Evolutionary conservation across 1,140 invertebrate genomes (phyloP).

Genomic region (Pseudoatta argentina): DNA sequence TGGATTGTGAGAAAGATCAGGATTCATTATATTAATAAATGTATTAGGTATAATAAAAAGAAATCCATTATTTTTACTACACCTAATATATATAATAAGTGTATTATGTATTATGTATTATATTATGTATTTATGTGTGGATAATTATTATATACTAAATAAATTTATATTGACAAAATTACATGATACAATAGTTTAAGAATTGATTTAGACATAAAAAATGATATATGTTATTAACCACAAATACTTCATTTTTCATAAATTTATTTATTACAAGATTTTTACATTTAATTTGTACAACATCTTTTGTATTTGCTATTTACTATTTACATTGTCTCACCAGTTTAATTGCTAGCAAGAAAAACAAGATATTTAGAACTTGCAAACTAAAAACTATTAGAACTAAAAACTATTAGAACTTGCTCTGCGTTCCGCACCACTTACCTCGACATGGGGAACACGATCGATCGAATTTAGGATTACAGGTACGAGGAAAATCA

Average conservation of each 20-base stretch:
- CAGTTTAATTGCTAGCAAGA: background rate
- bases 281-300: background rate
- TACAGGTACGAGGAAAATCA: slow-evolving; percentile 76
- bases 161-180: background rate
- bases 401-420: background rate
- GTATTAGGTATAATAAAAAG: no score
- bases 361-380: background rate
- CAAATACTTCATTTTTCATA: background rate
- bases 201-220: background rate
- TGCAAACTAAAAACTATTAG: background rate
- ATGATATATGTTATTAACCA: background rate
- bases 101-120: background rate
- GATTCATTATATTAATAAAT: slow-evolving; percentile 1
- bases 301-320: background rate
- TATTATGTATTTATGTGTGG: background rate
- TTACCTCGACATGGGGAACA: slow-evolving; percentile 36
- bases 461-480: slow-evolving; percentile 77
- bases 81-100: background rate
- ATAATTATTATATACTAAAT: background rate
- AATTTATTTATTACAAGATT: background rate
- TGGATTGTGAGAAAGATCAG: background rate
- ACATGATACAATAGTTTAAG: background rate
- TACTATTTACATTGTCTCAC: background rate
- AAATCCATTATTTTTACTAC: no score
- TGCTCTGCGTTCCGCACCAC: slow-evolving; percentile 14